Evolutionary conservation across 1,140 invertebrate genomes (phyloP).

Genomic region (Bombus cullumanus): DNA sequence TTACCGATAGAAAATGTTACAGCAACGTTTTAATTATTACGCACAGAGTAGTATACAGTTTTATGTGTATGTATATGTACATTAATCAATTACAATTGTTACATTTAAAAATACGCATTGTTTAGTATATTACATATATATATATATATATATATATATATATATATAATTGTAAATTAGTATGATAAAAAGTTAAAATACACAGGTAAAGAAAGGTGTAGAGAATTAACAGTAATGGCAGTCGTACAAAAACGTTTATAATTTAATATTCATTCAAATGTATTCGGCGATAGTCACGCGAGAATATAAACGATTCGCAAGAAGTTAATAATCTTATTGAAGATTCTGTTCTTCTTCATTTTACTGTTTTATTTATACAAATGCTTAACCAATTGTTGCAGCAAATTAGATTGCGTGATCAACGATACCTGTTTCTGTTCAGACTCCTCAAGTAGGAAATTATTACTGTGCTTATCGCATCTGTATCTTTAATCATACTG

Average conservation of each 20-base stretch:
- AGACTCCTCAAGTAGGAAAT: not conserved
- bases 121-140: slow-evolving; percentile 69
- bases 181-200: slow-evolving; percentile 31
- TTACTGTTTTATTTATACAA: not conserved
- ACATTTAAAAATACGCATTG: slow-evolving; percentile 58
- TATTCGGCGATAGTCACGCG: too few species aligned
- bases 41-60: slow-evolving; percentile 65
- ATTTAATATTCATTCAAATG: not conserved
- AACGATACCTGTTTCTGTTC: too few species aligned
- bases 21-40: slow-evolving; percentile 60
- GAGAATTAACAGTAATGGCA: slow-evolving; percentile 44
- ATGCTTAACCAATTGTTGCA: not conserved
- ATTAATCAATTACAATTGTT: slow-evolving; percentile 62
- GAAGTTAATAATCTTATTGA: not conserved
- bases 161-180: slow-evolving; percentile 56
- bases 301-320: not conserved
- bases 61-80: slow-evolving; percentile 58
- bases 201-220: not conserved
- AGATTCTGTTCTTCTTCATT: not conserved
- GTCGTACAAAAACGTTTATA: slow-evolving; percentile 18
- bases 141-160: slow-evolving; percentile 72
- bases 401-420: not conserved
- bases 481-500: not conserved
- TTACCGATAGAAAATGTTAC: slow-evolving; percentile 72
- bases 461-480: not conserved